These are phyloP conservation scores for Artibeus jamaicensis DNA, from an alignment of 2,797 vertebrate genomes.

Conservation along the genomic window DNA sequence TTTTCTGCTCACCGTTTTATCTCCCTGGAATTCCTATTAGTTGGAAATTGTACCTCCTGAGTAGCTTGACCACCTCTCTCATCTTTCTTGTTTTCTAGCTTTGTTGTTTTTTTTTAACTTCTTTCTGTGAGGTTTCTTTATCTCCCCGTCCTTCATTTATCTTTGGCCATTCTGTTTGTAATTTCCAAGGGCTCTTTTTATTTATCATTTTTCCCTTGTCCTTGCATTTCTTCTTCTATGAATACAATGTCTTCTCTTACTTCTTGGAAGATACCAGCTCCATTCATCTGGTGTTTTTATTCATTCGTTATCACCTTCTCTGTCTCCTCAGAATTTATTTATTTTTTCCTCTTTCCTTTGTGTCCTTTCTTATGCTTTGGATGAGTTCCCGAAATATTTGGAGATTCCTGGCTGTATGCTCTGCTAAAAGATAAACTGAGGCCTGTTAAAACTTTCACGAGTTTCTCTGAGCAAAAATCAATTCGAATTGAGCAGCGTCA, in stretches of 20 bases:
- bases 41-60: background rate
- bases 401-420: background rate
- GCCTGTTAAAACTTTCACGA: background rate
- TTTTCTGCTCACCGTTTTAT: background rate
- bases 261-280: background rate
- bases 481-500: background rate
- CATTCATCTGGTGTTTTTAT: background rate
- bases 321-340: background rate
- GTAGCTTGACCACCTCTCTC: background rate
- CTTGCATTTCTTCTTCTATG: background rate
- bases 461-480: background rate
- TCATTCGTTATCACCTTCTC: background rate
- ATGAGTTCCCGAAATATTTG: background rate
- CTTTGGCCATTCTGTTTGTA: background rate
- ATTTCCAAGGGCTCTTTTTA: conserved; percentile 6
- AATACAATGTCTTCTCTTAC: background rate
- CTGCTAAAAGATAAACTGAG: background rate
- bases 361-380: background rate
- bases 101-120: background rate
- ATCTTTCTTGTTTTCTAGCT: background rate
- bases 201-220: background rate
- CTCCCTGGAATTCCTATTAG: conserved; percentile 2
- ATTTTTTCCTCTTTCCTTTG: background rate
- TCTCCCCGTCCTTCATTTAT: background rate
- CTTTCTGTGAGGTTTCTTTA: background rate